These are phyloP conservation scores for Orgyia antiqua DNA, from an alignment of 2,888 invertebrate genomes.

Conservation along the genomic window DNA sequence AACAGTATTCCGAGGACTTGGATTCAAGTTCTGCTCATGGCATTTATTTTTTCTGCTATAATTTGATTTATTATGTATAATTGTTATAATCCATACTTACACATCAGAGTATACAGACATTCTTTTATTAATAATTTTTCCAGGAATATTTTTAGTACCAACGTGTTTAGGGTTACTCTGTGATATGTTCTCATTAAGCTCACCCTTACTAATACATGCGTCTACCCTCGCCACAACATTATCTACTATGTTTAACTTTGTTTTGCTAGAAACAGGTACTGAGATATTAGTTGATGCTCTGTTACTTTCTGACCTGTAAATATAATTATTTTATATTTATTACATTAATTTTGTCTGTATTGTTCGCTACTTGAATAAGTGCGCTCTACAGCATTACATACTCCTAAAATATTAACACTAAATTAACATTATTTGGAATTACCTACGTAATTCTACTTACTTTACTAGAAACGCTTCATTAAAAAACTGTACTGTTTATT, in stretches of 20 bases:
- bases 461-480: too few relatives aligned
- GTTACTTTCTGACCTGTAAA: slow-evolving; percentile 10
- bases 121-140: slow-evolving; percentile 37
- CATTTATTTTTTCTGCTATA: too few relatives aligned
- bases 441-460: too few relatives aligned
- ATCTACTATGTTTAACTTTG: slow-evolving; percentile 4
- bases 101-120: slow-evolving; percentile 49
- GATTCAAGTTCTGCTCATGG: too few relatives aligned
- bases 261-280: slow-evolving; percentile 1
- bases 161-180: slow-evolving; percentile 9
- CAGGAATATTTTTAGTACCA: slow-evolving; percentile 8
- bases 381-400: too few relatives aligned
- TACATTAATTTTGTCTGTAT: background rate
- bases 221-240: slow-evolving; percentile 5
- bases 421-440: too few relatives aligned
- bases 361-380: too few relatives aligned
- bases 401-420: too few relatives aligned
- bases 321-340: background rate
- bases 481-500: too few relatives aligned
- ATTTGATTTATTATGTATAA: too few relatives aligned
- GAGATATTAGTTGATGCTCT: slow-evolving; percentile 1
- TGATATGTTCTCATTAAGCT: slow-evolving; percentile 9
- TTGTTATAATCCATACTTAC: slow-evolving; percentile 34
- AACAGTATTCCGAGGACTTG: too few relatives aligned
- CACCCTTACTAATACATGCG: slow-evolving; percentile 6